A percentile compares a stretch with the other conserved stretches of the same genome.
phyloP scores from a whole-genome alignment of 2,888 invertebrate genomes.

The Melanargia galathea region DNA sequence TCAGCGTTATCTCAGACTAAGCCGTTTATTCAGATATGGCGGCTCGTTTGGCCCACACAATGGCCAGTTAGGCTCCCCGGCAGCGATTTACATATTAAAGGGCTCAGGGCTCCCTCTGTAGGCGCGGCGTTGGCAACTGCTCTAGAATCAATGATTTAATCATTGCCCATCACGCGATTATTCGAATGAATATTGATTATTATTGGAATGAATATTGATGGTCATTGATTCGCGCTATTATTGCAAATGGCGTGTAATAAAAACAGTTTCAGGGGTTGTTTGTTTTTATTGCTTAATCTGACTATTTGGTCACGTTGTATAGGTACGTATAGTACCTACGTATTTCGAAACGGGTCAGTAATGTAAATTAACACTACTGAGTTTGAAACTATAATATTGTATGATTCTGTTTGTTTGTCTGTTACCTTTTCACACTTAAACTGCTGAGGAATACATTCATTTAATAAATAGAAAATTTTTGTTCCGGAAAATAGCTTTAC shows the following conservation, averaged over 20 bases:
- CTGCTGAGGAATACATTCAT: too few species aligned
- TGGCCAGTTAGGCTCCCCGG: conserved; percentile 57
- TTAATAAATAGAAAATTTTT: too few species aligned
- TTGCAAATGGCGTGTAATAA: conserved; percentile 26
- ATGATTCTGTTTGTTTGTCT: too few species aligned
- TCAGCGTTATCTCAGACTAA: conserved; percentile 14
- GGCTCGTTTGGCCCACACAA: conserved; percentile 52
- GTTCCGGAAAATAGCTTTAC: too few species aligned
- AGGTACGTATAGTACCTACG: neutral
- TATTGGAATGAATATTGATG: conserved; percentile 41
- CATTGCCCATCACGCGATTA: conserved; percentile 47
- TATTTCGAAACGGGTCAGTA: conserved; percentile 12
- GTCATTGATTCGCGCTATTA: conserved; percentile 34
- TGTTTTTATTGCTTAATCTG: conserved; percentile 27
- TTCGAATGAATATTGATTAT: conserved; percentile 30
- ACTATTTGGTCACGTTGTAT: conserved; percentile 22
- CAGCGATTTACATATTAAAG: conserved; percentile 62
- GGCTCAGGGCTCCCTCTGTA: conserved; percentile 52
- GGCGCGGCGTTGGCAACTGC: conserved; percentile 41
- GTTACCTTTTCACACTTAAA: too few species aligned
- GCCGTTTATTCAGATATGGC: conserved; percentile 50
- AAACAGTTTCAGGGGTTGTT: conserved; percentile 30
- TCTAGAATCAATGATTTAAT: conserved; percentile 53
- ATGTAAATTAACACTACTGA: conserved; percentile 17
- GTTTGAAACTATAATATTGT: too few species aligned